Evolutionary conservation across 1,140 invertebrate genomes (phyloP).

Genomic region (Zaprionus gabonicus): DNA sequence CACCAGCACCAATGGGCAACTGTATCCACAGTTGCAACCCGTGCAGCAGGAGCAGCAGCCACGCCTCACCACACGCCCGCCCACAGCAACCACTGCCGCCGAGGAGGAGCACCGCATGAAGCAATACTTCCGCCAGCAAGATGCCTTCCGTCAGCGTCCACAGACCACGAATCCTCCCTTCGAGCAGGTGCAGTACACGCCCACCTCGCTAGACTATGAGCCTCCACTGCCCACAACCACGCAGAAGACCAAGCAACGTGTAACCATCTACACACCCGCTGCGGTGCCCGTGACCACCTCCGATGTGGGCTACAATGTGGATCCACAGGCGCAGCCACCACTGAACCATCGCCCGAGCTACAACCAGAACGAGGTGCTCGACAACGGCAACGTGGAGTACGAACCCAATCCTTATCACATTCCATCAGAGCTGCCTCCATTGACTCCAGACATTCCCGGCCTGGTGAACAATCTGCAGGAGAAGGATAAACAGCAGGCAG

Average conservation of each 20-base stretch:
- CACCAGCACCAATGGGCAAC: slow-evolving; percentile 69
- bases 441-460: slow-evolving; percentile 86
- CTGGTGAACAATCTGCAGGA: slow-evolving; percentile 87
- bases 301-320: slow-evolving; percentile 70
- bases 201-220: slow-evolving; percentile 60
- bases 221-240: slow-evolving; percentile 48
- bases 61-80: slow-evolving; percentile 66
- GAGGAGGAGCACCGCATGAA: slow-evolving; percentile 80
- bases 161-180: slow-evolving; percentile 72
- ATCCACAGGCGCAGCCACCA: slow-evolving; percentile 49
- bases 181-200: slow-evolving; percentile 75
- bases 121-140: slow-evolving; percentile 81
- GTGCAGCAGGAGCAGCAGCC: slow-evolving; percentile 59
- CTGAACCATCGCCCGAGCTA: slow-evolving; percentile 71
- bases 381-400: slow-evolving; percentile 75
- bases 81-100: slow-evolving; percentile 38
- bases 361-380: slow-evolving; percentile 75
- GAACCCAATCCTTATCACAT: slow-evolving; percentile 81
- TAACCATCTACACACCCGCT: slow-evolving; percentile 67
- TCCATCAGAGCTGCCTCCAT: slow-evolving; percentile 85
- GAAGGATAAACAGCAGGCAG: slow-evolving; percentile 68
- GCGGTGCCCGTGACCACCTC: slow-evolving; percentile 62
- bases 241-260: slow-evolving; percentile 66
- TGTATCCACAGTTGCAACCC: slow-evolving; percentile 64
- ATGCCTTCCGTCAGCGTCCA: slow-evolving; percentile 79